phyloP scores from a whole-genome alignment of 2,888 invertebrate genomes.

The Sialis lutaria region DNA sequence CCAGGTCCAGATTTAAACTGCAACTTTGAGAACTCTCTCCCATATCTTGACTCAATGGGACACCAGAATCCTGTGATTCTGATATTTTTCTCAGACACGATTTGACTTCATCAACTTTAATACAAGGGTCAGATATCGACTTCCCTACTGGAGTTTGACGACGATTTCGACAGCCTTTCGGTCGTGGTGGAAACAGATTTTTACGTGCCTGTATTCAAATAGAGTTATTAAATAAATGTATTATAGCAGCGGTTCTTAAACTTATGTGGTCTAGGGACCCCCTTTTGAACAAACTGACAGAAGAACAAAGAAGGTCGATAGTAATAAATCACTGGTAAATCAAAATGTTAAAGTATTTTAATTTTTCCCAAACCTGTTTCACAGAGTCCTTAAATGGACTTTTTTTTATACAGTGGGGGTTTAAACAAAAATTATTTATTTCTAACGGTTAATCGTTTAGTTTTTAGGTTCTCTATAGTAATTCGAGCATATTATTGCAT shows the following conservation, averaged over 20 bases:
- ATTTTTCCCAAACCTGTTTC: too few species aligned
- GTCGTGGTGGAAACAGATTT: slow-evolving; percentile 48
- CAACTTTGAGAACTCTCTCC: not conserved
- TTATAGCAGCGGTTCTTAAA: too few species aligned
- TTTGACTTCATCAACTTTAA: not conserved
- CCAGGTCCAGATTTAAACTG: slow-evolving; percentile 8
- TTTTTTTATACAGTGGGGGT: too few species aligned
- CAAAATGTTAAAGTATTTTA: slow-evolving; percentile 5
- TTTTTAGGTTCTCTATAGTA: too few species aligned
- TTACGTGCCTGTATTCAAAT: slow-evolving; percentile 39
- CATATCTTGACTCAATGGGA: slow-evolving; percentile 24
- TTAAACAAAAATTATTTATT: too few species aligned
- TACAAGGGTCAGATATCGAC: not conserved
- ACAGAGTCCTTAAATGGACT: too few species aligned
- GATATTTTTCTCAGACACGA: not conserved
- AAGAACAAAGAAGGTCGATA: too few species aligned
- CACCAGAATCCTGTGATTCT: slow-evolving; percentile 22
- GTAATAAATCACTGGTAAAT: too few species aligned
- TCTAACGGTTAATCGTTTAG: too few species aligned
- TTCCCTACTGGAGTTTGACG: slow-evolving; percentile 10
- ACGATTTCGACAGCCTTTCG: slow-evolving; percentile 23
- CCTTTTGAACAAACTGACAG: too few species aligned
- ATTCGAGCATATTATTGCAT: too few species aligned
- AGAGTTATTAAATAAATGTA: slow-evolving; percentile 8
- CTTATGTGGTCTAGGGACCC: too few species aligned